Percentiles rank a stretch among this genome's conserved stretches.
phyloP scores from a whole-genome alignment of 1,140 invertebrate genomes.

The Hylaeus anthracinus region DNA sequence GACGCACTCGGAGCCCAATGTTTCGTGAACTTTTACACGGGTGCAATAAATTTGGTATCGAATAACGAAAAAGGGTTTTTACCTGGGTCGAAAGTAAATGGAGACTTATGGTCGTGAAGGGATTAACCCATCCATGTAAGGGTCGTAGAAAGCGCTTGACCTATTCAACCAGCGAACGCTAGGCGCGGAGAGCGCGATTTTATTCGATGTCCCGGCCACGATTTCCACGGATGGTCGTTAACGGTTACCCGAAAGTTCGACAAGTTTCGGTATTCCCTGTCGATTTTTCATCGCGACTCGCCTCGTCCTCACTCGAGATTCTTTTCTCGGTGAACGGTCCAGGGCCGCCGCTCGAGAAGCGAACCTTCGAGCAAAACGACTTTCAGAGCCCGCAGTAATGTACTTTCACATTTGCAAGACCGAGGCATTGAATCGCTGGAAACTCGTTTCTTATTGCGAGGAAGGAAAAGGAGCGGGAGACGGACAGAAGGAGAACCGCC shows the following conservation, averaged over 20 bases:
- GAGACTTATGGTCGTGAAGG: neutral
- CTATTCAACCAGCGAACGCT: neutral
- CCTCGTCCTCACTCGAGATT: constrained; percentile 44
- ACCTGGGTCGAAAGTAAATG: neutral
- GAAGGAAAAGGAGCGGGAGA: constrained; percentile 20
- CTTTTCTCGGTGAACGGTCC: constrained; percentile 58
- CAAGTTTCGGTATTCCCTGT: neutral
- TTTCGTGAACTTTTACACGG: neutral
- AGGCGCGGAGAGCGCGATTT: neutral
- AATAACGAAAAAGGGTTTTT: neutral
- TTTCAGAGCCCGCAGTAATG: constrained; percentile 64
- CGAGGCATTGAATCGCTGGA: constrained; percentile 64
- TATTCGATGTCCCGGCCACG: neutral
- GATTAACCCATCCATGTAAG: neutral
- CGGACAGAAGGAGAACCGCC: neutral
- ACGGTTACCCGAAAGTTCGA: no score
- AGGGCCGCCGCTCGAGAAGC: constrained; percentile 62
- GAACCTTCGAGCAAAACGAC: constrained; percentile 64
- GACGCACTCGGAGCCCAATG: neutral
- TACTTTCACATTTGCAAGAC: constrained; percentile 68
- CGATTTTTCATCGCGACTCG: constrained; percentile 30
- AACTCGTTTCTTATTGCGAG: constrained; percentile 55
- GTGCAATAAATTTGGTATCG: neutral
- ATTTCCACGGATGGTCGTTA: neutral
- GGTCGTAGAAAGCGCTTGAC: neutral